A percentile compares a stretch with the other conserved stretches of the same genome.
Conservation (phyloP, 2,113 vertebrate species). For the Hippocampus barbouri region DNA sequence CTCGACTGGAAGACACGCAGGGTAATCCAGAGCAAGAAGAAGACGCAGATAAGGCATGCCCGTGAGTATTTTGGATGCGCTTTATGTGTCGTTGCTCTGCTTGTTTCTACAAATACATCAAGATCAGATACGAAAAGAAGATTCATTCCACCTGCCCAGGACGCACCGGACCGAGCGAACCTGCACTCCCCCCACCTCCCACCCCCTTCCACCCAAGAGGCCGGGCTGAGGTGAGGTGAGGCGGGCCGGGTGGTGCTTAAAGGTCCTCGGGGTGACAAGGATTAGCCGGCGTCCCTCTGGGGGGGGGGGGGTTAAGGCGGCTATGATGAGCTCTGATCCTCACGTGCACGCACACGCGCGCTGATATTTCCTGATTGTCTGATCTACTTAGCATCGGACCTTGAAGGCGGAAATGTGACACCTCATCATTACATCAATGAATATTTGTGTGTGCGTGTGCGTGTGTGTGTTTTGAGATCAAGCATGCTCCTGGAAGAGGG, state of each 20-base stretch:
- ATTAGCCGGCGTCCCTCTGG: constrained; percentile 53
- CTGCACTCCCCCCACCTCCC: neutral
- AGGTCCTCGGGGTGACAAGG: constrained; percentile 33
- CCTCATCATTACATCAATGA: constrained; percentile 25
- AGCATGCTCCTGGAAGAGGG: neutral
- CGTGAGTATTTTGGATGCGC: no score
- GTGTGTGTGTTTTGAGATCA: constrained; percentile 3
- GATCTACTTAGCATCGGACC: constrained; percentile 38
- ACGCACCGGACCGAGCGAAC: neutral
- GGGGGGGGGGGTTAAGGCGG: constrained; percentile 54
- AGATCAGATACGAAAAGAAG: no score
- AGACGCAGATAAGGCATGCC: no score
- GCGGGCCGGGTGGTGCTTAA: neutral
- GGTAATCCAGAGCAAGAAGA: no score
- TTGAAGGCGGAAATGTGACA: constrained; percentile 41
- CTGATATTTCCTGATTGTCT: constrained; percentile 17
- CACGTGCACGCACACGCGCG: constrained; percentile 21
- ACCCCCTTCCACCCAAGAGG: no score
- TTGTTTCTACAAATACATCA: no score
- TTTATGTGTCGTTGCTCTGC: no score
- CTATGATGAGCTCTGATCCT: constrained; percentile 38
- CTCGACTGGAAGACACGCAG: neutral
- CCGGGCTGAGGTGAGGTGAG: neutral
- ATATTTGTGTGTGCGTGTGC: neutral
- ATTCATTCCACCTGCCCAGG: no score